Percentiles rank a stretch among this genome's conserved stretches.
phyloP scores from a whole-genome alignment of 2,888 invertebrate genomes.

The Tuta absoluta region DNA sequence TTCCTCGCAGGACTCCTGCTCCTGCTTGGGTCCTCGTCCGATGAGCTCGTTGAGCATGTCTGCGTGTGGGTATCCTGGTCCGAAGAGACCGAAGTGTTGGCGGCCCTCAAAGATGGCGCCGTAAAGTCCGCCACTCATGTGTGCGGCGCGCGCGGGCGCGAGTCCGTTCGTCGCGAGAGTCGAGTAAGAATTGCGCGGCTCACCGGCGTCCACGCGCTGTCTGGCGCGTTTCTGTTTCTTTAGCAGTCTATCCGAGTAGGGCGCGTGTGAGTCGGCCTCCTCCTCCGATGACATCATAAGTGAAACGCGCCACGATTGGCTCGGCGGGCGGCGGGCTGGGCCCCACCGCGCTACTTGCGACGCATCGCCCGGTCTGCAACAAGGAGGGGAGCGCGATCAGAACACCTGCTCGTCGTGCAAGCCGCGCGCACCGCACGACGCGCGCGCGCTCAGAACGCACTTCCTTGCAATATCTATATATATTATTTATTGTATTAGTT shows the following conservation, averaged over 20 bases:
- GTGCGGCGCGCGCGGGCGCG: constrained; percentile 85
- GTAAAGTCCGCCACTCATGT: constrained; percentile 93
- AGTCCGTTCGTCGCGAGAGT: constrained; percentile 79
- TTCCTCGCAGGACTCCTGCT: constrained; percentile 79
- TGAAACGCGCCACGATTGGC: constrained; percentile 91
- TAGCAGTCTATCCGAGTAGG: constrained; percentile 95
- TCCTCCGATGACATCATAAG: constrained; percentile 98
- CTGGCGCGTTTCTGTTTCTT: constrained; percentile 96
- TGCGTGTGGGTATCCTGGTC: constrained; percentile 92
- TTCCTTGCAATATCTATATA: constrained; percentile 14
- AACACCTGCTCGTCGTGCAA: constrained; percentile 67
- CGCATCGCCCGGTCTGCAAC: constrained; percentile 79
- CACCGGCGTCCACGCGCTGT: constrained; percentile 98
- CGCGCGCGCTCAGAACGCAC: constrained; percentile 19
- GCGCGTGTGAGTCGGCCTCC: constrained; percentile 96
- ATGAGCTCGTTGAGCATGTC: constrained; percentile 96
- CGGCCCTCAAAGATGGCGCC: constrained; percentile 92
- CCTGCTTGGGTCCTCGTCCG: constrained; percentile 89
- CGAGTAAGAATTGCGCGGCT: constrained; percentile 95
- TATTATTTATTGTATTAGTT: not conserved
- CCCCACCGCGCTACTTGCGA: constrained; percentile 77
- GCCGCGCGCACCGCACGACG: constrained; percentile 32
- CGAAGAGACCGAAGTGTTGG: constrained; percentile 90
- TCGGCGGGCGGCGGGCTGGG: constrained; percentile 83
- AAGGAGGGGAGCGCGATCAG: constrained; percentile 69